These are phyloP conservation scores for Homalodisca vitripennis DNA, from an alignment of 1,140 invertebrate species.

Conservation along the genomic window DNA sequence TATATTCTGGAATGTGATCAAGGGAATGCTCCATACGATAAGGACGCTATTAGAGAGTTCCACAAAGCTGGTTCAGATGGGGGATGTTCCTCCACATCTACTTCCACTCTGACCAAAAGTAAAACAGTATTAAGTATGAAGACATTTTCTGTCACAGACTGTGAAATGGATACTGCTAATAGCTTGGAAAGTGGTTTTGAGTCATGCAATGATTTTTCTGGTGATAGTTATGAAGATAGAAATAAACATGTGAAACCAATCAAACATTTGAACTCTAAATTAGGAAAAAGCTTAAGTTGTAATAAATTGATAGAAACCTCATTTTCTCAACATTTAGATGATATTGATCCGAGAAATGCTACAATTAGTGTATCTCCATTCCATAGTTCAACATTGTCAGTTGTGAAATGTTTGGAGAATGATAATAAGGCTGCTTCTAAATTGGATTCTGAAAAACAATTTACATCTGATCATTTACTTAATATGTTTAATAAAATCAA, in stretches of 20 bases:
- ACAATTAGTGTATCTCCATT: no score
- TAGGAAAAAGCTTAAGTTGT: slow-evolving; percentile 13
- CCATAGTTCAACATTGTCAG: neutral
- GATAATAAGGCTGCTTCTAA: neutral
- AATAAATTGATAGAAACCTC: slow-evolving; percentile 1
- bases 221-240: neutral
- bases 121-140: slow-evolving; percentile 21
- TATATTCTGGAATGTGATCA: neutral
- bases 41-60: slow-evolving; percentile 15
- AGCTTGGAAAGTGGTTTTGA: slow-evolving; percentile 7
- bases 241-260: neutral
- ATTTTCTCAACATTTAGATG: neutral
- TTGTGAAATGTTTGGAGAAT: neutral
- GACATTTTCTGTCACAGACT: slow-evolving; percentile 13
- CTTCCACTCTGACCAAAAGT: slow-evolving; percentile 21
- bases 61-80: neutral
- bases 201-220: slow-evolving; percentile 8
- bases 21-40: neutral
- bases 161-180: neutral
- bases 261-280: neutral
- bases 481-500: slow-evolving; percentile 18
- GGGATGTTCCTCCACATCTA: neutral
- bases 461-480: neutral
- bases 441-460: slow-evolving; percentile 28
- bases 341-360: no score